Percentiles rank a stretch among this genome's conserved stretches.
These are phyloP conservation scores for Physocephala rufipes DNA, from an alignment of 2,888 invertebrate species.

Conservation along the genomic window DNA sequence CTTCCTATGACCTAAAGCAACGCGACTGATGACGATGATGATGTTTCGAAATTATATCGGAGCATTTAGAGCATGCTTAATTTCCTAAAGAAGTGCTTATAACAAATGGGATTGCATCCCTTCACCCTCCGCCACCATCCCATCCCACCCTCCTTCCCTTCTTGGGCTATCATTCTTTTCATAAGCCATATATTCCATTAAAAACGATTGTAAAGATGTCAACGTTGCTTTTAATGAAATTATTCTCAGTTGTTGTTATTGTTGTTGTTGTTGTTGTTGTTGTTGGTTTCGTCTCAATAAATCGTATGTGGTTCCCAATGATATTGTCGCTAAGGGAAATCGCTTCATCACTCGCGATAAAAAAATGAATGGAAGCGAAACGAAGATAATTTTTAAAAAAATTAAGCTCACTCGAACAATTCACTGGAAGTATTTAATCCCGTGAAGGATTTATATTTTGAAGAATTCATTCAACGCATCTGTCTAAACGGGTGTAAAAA, in stretches of 20 bases:
- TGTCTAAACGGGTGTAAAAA: too few relatives aligned
- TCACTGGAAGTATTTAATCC: background rate
- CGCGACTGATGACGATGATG: slow-evolving; percentile 28
- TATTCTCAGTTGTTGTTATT: background rate
- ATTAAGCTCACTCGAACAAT: slow-evolving; percentile 7
- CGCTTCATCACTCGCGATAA: background rate
- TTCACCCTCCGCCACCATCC: slow-evolving; percentile 6
- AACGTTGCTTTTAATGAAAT: slow-evolving; percentile 5
- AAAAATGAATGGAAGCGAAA: background rate
- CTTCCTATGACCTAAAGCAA: too few relatives aligned
- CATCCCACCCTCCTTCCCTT: slow-evolving; percentile 4
- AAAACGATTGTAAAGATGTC: slow-evolving; percentile 34
- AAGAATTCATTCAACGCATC: too few relatives aligned
- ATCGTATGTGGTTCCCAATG: background rate
- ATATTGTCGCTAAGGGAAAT: too few relatives aligned
- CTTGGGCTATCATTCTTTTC: slow-evolving; percentile 42
- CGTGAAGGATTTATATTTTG: background rate
- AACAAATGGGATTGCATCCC: slow-evolving; percentile 47
- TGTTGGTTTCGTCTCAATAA: background rate
- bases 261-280: background rate
- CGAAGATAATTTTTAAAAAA: background rate
- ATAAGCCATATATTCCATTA: too few relatives aligned
- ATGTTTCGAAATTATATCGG: slow-evolving; percentile 5
- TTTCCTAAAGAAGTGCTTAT: slow-evolving; percentile 39
- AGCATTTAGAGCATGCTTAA: slow-evolving; percentile 16